These are phyloP conservation scores for Prosapia bicincta DNA, from an alignment of 2,888 invertebrate genomes.

Conservation along the genomic window DNA sequence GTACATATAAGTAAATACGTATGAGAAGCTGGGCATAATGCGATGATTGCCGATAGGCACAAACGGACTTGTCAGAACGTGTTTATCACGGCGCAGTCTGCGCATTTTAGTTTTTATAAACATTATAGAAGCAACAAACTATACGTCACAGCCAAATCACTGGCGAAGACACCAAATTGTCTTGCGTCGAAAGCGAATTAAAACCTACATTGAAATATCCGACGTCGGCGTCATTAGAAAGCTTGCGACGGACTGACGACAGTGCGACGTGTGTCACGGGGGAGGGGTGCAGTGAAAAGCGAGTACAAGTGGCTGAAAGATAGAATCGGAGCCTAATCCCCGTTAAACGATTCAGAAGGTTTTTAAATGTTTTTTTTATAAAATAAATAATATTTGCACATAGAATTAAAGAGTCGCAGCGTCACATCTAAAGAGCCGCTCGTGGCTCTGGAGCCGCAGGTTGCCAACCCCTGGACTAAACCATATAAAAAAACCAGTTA, in stretches of 20 bases:
- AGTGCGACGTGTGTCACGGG: neutral
- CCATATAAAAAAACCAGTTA: too few species aligned
- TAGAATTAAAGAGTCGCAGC: neutral
- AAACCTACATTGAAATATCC: slow-evolving; percentile 1
- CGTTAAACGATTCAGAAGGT: neutral
- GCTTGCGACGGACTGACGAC: slow-evolving; percentile 5
- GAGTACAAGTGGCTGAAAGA: slow-evolving; percentile 5
- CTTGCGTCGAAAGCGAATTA: slow-evolving; percentile 4
- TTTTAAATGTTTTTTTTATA: neutral
- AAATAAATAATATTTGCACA: neutral
- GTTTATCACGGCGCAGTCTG: too few species aligned
- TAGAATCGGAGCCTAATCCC: neutral
- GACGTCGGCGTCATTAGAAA: neutral
- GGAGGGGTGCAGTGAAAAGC: slow-evolving; percentile 4
- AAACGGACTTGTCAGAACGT: too few species aligned
- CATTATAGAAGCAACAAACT: slow-evolving; percentile 3
- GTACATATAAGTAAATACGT: too few species aligned
- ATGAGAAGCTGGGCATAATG: too few species aligned
- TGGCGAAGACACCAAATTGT: slow-evolving; percentile 4
- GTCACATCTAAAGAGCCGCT: neutral
- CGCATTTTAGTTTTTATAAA: too few species aligned
- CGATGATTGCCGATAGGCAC: too few species aligned
- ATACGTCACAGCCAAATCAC: slow-evolving; percentile 7
- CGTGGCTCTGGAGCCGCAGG: neutral
- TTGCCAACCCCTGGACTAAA: neutral